Evolutionary conservation across 2,888 invertebrate species (phyloP).

Genomic region (Oscheius myriophilus): DNA sequence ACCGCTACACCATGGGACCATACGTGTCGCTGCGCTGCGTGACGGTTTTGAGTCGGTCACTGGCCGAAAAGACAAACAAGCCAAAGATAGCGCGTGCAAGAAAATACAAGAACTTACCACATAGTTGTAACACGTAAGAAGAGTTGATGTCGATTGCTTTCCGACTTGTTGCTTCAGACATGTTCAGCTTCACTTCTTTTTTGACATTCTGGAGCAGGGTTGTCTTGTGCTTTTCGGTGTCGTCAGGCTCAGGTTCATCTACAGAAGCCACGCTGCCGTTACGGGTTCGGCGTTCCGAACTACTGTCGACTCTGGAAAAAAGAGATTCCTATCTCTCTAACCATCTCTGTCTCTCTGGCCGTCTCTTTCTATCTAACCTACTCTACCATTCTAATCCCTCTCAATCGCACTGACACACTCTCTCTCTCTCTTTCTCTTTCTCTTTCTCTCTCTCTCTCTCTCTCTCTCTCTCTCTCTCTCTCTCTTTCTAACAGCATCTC

Average conservation of each 20-base stretch:
- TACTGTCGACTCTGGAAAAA: slow-evolving; percentile 34
- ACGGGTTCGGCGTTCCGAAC: slow-evolving; percentile 39
- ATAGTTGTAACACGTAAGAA: slow-evolving; percentile 87
- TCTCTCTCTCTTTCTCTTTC: no score
- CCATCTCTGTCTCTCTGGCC: neutral
- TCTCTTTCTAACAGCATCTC: no score
- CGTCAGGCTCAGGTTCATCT: slow-evolving; percentile 48
- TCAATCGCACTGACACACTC: no score
- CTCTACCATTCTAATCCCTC: no score
- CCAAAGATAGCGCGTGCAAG: no score
- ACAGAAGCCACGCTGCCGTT: slow-evolving; percentile 53
- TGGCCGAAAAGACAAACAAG: no score
- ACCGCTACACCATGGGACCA: slow-evolving; percentile 48
- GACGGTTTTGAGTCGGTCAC: neutral
- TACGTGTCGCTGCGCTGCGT: neutral
- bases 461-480: no score
- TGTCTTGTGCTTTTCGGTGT: slow-evolving; percentile 41
- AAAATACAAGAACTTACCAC: slow-evolving; percentile 72
- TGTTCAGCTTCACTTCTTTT: slow-evolving; percentile 80
- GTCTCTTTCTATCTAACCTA: no score
- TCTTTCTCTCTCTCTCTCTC: no score
- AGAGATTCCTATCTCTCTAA: no score
- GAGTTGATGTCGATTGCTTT: slow-evolving; percentile 92
- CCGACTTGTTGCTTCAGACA: slow-evolving; percentile 93
- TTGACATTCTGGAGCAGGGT: slow-evolving; percentile 54